phyloP scores from a whole-genome alignment of 2,888 invertebrate genomes.

The Cephus runcator region DNA sequence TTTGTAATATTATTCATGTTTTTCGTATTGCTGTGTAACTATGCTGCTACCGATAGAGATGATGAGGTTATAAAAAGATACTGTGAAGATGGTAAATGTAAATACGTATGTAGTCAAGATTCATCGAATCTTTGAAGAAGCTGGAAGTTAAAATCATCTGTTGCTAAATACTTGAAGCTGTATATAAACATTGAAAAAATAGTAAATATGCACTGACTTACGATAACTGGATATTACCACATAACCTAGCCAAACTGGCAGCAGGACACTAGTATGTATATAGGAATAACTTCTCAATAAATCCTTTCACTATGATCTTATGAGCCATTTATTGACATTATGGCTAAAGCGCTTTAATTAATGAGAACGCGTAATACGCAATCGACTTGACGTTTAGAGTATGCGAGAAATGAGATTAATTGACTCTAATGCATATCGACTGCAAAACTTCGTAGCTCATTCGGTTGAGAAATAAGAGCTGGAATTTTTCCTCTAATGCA shows the following conservation, averaged over 20 bases:
- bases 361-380: background rate
- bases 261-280: background rate
- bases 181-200: background rate
- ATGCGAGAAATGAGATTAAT: background rate
- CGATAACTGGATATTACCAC: background rate
- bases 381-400: background rate
- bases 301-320: conserved; percentile 43
- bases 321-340: background rate
- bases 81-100: background rate
- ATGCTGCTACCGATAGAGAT: background rate
- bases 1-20: background rate
- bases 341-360: background rate
- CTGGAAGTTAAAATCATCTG: background rate
- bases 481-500: background rate
- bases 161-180: background rate
- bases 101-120: background rate
- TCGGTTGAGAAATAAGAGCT: background rate
- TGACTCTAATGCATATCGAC: background rate
- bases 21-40: background rate
- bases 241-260: background rate
- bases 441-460: background rate
- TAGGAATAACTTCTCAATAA: background rate
- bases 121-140: background rate
- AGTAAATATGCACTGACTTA: background rate
- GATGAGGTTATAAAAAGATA: background rate